These are phyloP conservation scores for Spisula subtruncata DNA, from an alignment of 2,888 invertebrate species.

Conservation along the genomic window DNA sequence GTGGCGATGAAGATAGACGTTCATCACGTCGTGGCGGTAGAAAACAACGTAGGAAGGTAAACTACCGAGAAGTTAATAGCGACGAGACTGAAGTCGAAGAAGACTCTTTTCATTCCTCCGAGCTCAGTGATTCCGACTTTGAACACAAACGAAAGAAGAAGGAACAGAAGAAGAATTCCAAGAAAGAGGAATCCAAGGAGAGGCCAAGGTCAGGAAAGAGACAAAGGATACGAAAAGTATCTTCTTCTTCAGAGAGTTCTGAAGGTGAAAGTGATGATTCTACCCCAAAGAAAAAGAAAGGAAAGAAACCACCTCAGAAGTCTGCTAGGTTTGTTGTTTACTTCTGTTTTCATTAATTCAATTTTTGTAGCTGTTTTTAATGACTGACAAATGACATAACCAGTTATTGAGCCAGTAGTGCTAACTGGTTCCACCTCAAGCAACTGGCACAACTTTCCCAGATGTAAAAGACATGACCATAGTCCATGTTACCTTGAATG, in stretches of 20 bases:
- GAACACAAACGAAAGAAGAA: conserved; percentile 53
- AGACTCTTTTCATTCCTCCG: conserved; percentile 74
- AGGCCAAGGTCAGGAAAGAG: conserved; percentile 53
- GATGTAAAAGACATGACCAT: too few species aligned
- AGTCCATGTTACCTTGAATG: too few species aligned
- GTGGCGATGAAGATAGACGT: conserved; percentile 74
- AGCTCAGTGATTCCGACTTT: conserved; percentile 70
- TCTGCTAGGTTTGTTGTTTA: conserved; percentile 48
- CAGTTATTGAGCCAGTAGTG: too few species aligned
- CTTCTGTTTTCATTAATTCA: neutral
- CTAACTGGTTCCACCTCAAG: too few species aligned
- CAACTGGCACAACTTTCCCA: too few species aligned
- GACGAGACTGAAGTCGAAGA: conserved; percentile 78
- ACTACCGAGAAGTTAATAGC: conserved; percentile 78
- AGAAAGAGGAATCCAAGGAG: conserved; percentile 50
- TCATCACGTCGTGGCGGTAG: conserved; percentile 72
- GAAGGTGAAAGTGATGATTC: conserved; percentile 49
- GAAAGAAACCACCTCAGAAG: conserved; percentile 59
- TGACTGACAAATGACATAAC: too few species aligned
- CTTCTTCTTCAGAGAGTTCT: conserved; percentile 52
- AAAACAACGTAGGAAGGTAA: conserved; percentile 66
- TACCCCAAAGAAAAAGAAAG: conserved; percentile 46
- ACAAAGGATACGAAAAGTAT: conserved; percentile 56
- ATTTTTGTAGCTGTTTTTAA: too few species aligned
- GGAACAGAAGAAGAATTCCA: conserved; percentile 42